These are phyloP conservation scores for Amphimedon queenslandica DNA, from an alignment of 37 sponge, comb jelly and placozoan species.

Conservation along the genomic window DNA sequence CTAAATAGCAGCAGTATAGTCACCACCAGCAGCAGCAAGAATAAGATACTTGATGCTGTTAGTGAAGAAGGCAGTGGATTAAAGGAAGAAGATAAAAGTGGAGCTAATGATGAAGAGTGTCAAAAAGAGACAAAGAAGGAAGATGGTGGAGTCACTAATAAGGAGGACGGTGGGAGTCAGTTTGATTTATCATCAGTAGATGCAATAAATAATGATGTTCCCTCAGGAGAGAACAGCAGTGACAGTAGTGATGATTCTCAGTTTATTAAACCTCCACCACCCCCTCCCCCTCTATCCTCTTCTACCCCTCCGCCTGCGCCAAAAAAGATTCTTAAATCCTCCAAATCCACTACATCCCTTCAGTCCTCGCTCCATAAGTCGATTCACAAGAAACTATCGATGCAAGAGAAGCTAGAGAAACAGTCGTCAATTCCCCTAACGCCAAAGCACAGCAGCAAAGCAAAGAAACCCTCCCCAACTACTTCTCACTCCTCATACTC, in stretches of 20 bases:
- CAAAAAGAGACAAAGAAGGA: background rate
- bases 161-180: background rate
- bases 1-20: background rate
- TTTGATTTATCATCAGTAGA: too few relatives aligned
- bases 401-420: background rate
- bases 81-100: background rate
- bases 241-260: too few relatives aligned
- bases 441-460: too few relatives aligned
- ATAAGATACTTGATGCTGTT: background rate
- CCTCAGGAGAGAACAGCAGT: too few relatives aligned
- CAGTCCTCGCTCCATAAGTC: too few relatives aligned
- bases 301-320: too few relatives aligned
- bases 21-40: background rate
- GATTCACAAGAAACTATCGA: too few relatives aligned
- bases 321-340: background rate
- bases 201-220: too few relatives aligned
- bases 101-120: background rate
- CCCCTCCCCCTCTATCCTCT: too few relatives aligned
- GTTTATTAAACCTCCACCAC: too few relatives aligned
- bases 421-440: too few relatives aligned
- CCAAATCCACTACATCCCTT: background rate
- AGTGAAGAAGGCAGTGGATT: background rate
- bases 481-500: conserved; percentile 22
- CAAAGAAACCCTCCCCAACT: too few relatives aligned
- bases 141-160: background rate